A percentile compares a stretch with the other conserved stretches of the same genome.
phyloP scores from a whole-genome alignment of 2,797 vertebrate genomes.

The Melanotaenia nigrans region DNA sequence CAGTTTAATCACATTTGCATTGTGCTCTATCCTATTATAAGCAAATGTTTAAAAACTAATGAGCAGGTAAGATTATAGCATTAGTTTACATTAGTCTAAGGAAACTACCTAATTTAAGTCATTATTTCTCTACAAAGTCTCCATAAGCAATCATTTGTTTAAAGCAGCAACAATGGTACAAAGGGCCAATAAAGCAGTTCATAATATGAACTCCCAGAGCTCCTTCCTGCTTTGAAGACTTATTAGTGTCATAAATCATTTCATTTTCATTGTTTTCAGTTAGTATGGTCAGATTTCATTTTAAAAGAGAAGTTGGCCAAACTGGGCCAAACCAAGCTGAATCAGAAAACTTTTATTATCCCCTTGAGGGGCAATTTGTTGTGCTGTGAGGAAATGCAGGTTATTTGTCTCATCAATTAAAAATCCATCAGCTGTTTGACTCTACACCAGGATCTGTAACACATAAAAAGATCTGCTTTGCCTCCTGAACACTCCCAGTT shows the following conservation, averaged over 20 bases:
- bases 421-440: background rate
- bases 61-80: background rate
- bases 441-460: conserved; percentile 5
- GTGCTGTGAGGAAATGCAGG: background rate
- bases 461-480: conserved; percentile 34
- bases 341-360: too few relatives aligned
- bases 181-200: conserved; percentile 15
- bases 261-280: background rate
- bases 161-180: conserved; percentile 11
- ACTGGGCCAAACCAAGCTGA: background rate
- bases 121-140: conserved; percentile 13
- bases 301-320: background rate
- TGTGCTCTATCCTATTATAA: background rate
- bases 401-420: conserved; percentile 24
- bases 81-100: background rate
- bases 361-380: too few relatives aligned
- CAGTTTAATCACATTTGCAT: background rate
- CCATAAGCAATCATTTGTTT: conserved; percentile 7
- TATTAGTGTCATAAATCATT: background rate
- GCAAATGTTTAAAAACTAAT: conserved; percentile 1
- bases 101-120: background rate
- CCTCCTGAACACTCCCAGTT: conserved; percentile 39
- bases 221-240: conserved; percentile 3
- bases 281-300: background rate
- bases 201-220: conserved; percentile 11